A percentile compares a stretch with the other conserved stretches of the same genome.
These are phyloP conservation scores for Caenorhabditis afra DNA, from an alignment of 2,888 invertebrate genomes.

Conservation along the genomic window DNA sequence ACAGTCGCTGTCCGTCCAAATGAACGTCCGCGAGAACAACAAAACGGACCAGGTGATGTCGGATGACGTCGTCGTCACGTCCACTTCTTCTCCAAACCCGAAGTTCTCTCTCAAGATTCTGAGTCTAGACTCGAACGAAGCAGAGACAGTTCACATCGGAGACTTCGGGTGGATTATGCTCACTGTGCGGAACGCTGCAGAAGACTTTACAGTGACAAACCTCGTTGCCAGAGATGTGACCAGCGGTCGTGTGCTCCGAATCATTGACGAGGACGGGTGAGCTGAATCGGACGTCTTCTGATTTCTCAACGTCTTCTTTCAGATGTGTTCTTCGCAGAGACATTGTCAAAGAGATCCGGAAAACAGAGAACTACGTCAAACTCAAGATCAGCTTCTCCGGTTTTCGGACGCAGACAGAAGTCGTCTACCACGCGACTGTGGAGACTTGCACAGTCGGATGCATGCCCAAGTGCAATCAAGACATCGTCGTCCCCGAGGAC, in stretches of 20 bases:
- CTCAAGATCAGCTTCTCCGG: slow-evolving; percentile 55
- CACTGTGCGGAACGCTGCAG: slow-evolving; percentile 28
- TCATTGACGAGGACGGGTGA: slow-evolving; percentile 59
- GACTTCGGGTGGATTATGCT: slow-evolving; percentile 62
- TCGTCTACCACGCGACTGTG: slow-evolving; percentile 53
- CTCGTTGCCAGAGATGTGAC: slow-evolving; percentile 45
- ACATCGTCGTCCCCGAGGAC: slow-evolving; percentile 36
- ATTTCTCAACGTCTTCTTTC: not conserved
- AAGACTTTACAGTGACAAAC: slow-evolving; percentile 52
- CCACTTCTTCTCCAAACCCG: slow-evolving; percentile 22
- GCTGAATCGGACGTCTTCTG: not conserved
- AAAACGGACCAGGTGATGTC: slow-evolving; percentile 46
- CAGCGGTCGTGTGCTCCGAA: slow-evolving; percentile 24
- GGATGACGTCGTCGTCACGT: slow-evolving; percentile 32
- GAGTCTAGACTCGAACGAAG: slow-evolving; percentile 40
- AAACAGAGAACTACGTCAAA: slow-evolving; percentile 41
- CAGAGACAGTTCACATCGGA: slow-evolving; percentile 54
- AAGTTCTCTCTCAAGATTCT: slow-evolving; percentile 54
- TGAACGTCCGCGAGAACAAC: slow-evolving; percentile 59
- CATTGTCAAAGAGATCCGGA: slow-evolving; percentile 50
- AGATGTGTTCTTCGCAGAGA: slow-evolving; percentile 50
- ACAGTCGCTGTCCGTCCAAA: slow-evolving; percentile 55
- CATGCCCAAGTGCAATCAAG: slow-evolving; percentile 54
- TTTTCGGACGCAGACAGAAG: slow-evolving; percentile 53
- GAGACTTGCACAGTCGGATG: slow-evolving; percentile 56